Conservation (phyloP, 2,888 invertebrate species). For the Empis stercorea region DNA sequence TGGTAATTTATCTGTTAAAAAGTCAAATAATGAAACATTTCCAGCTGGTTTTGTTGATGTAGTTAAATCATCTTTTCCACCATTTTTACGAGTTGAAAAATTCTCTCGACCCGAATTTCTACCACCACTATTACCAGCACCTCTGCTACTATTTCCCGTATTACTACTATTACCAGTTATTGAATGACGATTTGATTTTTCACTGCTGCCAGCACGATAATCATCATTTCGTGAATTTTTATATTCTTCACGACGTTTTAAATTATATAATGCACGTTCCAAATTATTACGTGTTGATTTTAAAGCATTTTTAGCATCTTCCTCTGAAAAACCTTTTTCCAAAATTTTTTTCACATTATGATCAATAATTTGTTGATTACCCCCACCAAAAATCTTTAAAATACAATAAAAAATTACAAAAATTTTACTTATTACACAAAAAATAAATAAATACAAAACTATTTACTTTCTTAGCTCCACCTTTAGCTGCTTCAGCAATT, state of each 20-base stretch:
- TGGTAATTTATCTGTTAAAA: constrained; percentile 62
- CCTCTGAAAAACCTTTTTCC: constrained; percentile 63
- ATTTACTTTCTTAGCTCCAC: constrained; percentile 44
- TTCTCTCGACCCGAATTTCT: constrained; percentile 26
- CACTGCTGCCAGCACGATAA: constrained; percentile 10
- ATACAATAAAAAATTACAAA: too few species aligned
- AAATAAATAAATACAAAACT: not conserved
- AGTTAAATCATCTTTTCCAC: constrained; percentile 38
- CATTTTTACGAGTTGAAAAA: constrained; percentile 29
- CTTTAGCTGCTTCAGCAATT: constrained; percentile 73
- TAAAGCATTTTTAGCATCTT: constrained; percentile 62
- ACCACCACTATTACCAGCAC: constrained; percentile 11
- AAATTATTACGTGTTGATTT: constrained; percentile 59
- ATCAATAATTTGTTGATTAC: constrained; percentile 54
- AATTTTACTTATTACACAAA: constrained; percentile 16
- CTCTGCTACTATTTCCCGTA: constrained; percentile 3
- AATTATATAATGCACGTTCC: constrained; percentile 53
- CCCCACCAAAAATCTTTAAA: constrained; percentile 47
- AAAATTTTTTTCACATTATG: constrained; percentile 66
- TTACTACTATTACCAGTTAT: constrained; percentile 6
- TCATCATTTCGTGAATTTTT: constrained; percentile 21
- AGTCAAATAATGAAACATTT: constrained; percentile 69
- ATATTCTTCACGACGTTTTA: constrained; percentile 45
- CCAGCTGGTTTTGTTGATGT: constrained; percentile 59
- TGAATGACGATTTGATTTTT: constrained; percentile 4